A percentile compares a stretch with the other conserved stretches of the same genome.
Evolutionary conservation across 2,888 invertebrate genomes (phyloP).

Genomic region (Cosmia pyralina): DNA sequence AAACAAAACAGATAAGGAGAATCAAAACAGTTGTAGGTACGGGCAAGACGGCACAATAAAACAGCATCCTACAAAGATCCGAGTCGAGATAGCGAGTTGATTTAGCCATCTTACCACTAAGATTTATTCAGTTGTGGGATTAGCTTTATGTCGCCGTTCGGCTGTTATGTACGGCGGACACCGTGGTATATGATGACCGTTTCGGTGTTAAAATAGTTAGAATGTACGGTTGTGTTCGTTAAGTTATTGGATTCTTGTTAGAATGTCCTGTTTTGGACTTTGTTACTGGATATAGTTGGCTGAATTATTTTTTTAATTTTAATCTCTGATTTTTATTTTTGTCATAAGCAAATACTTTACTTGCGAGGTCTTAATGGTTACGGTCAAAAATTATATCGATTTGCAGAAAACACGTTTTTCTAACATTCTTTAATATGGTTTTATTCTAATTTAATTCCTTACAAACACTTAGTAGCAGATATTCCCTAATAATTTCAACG

Average conservation of each 20-base stretch:
- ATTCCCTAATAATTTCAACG: not conserved
- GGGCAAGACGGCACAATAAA: constrained; percentile 66
- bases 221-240: constrained; percentile 54
- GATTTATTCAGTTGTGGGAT: constrained; percentile 80
- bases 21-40: constrained; percentile 69
- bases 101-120: constrained; percentile 82
- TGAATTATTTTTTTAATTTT: not conserved
- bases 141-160: constrained; percentile 82
- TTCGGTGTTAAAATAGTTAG: constrained; percentile 64
- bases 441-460: not conserved
- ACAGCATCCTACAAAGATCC: constrained; percentile 79
- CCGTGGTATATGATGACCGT: constrained; percentile 64
- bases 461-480: not conserved
- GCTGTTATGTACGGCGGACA: constrained; percentile 69
- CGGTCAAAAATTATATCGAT: not conserved
- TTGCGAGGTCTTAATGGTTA: not conserved
- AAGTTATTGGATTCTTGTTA: constrained; percentile 45
- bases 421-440: not conserved
- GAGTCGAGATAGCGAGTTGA: constrained; percentile 83
- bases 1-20: constrained; percentile 63
- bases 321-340: not conserved
- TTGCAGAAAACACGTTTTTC: not conserved
- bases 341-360: too few species aligned
- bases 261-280: constrained; percentile 36
- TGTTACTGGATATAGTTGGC: not conserved